A percentile compares a stretch with the other conserved stretches of the same genome.
Evolutionary conservation across 2,888 invertebrate genomes (phyloP).

Genomic region (Drosophila helvetica): DNA sequence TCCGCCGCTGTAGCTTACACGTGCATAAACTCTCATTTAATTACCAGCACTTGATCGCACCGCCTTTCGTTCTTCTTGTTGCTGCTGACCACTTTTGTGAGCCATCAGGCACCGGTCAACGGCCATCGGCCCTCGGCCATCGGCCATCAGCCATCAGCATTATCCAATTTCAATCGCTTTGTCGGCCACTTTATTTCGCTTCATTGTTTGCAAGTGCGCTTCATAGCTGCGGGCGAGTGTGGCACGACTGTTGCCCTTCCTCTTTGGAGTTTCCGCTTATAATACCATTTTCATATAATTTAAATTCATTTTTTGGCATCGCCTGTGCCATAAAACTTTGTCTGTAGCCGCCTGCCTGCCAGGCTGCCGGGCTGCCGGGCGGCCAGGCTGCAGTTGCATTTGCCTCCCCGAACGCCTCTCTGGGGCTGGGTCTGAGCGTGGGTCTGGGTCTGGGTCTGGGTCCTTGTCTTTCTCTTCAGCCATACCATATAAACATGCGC

Average conservation of each 20-base stretch:
- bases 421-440: neutral
- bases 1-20: no score
- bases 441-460: neutral
- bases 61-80: neutral
- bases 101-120: neutral
- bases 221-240: constrained; percentile 35
- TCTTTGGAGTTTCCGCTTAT: constrained; percentile 32
- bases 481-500: constrained; percentile 65
- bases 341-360: constrained; percentile 41
- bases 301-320: constrained; percentile 67
- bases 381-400: constrained; percentile 51
- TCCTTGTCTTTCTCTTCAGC: constrained; percentile 9
- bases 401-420: constrained; percentile 13
- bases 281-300: constrained; percentile 74
- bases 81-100: neutral
- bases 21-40: constrained; percentile 16
- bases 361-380: no score
- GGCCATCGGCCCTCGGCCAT: neutral
- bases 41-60: constrained; percentile 29
- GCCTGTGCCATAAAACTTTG: constrained; percentile 68
- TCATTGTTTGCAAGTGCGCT: constrained; percentile 56
- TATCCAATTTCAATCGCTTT: constrained; percentile 72
- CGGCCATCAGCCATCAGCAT: constrained; percentile 43
- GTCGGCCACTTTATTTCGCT: constrained; percentile 63
- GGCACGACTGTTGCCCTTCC: constrained; percentile 6